A percentile compares a stretch with the other conserved stretches of the same genome.
Conservation (phyloP, 2,113 vertebrate genomes). For the Glareola pratincola region DNA sequence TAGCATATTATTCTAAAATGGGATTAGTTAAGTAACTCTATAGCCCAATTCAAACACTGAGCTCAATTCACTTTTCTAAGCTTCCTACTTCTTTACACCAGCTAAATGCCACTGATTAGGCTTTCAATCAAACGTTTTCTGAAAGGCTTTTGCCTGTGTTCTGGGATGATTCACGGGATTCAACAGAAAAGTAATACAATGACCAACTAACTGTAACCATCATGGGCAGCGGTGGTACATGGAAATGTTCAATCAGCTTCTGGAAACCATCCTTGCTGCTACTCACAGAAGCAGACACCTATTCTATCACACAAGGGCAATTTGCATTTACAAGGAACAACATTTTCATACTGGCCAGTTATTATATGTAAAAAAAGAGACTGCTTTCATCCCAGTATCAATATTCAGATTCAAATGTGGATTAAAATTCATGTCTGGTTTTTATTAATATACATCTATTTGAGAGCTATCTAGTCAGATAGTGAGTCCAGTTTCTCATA, state of each 20-base stretch:
- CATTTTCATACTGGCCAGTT: neutral
- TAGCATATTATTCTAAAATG: neutral
- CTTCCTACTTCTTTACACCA: neutral
- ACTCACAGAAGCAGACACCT: neutral
- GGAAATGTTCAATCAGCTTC: neutral
- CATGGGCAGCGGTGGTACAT: neutral
- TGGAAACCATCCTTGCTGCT: neutral
- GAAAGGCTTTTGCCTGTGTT: neutral
- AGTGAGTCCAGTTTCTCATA: neutral
- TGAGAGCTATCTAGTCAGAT: neutral
- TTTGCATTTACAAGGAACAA: neutral
- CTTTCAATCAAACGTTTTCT: neutral
- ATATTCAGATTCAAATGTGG: neutral
- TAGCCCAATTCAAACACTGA: neutral
- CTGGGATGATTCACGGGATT: neutral
- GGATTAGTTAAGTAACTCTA: constrained; percentile 39
- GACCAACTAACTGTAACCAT: neutral
- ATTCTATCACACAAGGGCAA: neutral
- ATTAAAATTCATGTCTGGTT: neutral
- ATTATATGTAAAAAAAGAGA: neutral
- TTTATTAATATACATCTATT: neutral
- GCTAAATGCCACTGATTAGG: neutral
- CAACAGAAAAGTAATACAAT: neutral
- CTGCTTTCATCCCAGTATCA: neutral
- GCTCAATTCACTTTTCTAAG: neutral